Evolutionary conservation across 1,140 invertebrate genomes (phyloP), one percentile per base, ranked within the genome.

Genomic region (Archivesica marissinica): DNA sequence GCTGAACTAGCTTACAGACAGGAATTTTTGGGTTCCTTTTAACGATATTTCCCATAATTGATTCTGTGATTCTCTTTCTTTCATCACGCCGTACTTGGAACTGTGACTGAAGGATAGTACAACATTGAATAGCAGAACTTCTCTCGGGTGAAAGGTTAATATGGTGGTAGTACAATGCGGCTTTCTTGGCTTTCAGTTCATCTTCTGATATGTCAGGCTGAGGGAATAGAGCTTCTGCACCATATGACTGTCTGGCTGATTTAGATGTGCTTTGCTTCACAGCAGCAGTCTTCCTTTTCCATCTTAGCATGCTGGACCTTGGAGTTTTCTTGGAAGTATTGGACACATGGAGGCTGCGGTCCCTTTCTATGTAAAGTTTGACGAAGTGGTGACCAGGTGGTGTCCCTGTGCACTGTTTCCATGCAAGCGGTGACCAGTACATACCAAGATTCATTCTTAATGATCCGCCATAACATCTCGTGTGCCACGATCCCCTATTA

Each of bases 401-500:
- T 68, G 64, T 56, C 20, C 33, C 9, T 47, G 85, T 68, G 17
- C 23, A 23, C 3, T 54, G 25, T 15, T n/a, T 30, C 68, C 56
- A 81, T 7, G 52, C 56, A 11, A 20, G 30, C 4, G 47, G 30
- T 13, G 72, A 76, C 79, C 78, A 78, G 0, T 68, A 2, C 17
- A 39, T 15, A 1, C 74, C 72, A 3, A 76, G 23, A 38, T 76
- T 86, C n/a, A 39, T 54, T 35, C 72, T 25, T 13, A 78, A 17
- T n/a, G 59, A 30, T 30, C 33, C 83, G 23, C n/a, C 79, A 61
- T 61, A 70, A 13, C 54, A 81, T 61, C 79, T 20, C 41, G 6
- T 50, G 52, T 87, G 70, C 78, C 85, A 86, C 23, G 79, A 82
- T 9, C 78, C 68, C 13, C 59, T 33, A 7, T 82, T 56, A 38